Base-by-base conservation (phyloP, 1,140 invertebrate species). In the Cotesia chilonis region DNA sequence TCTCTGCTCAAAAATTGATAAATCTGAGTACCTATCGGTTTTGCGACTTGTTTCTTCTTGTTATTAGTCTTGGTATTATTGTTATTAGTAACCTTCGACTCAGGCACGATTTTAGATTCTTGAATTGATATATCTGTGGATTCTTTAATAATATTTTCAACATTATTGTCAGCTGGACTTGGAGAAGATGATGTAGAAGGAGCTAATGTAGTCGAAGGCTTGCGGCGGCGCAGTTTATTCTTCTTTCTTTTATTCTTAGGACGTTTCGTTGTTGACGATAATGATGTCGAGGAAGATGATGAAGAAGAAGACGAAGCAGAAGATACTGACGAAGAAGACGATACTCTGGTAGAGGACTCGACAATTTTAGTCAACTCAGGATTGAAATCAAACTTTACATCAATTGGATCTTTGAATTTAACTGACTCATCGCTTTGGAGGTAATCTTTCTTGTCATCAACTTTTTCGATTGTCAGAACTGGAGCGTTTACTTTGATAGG, bases 1-100 rank as follows among this genome's bases (percentile, higher is more conserved):
- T 94, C 93, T 77, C 92, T 87, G 6, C 92, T 92, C 20, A 94
- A 82, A 77, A 93, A 94, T 79, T 93, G 94, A 75, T 94, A 94
- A 38, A 94, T 91, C 82, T 93, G 91, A 0, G 92, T 92, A 28
- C 91, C 89, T 1, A 93, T 88, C 5, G 90, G 90, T 74, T 90
- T 89, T 71, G 88, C 80, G 17, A 83, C 83, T 60, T 51, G 74
- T 9, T 75, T 82, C 74, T 85, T 87, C 73, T 84, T 85, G 76
- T 84, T 83, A 70, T 82, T 85, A 2, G 79, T 84, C 1, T 76
- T 70, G 28, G 79, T 83, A 0, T 61, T 68, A 20, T 55, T 55
- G n/a, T 55, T 55, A 55, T 55, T 55, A 55, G 87, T 82, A 4
- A 87, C 61, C 79, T 89, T 90, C 0, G 86, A 87, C 28, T 87